Percentiles rank a stretch among this genome's conserved stretches.
Evolutionary conservation across 2,113 vertebrate genomes (phyloP).

Genomic region (Alligator mississippiensis): DNA sequence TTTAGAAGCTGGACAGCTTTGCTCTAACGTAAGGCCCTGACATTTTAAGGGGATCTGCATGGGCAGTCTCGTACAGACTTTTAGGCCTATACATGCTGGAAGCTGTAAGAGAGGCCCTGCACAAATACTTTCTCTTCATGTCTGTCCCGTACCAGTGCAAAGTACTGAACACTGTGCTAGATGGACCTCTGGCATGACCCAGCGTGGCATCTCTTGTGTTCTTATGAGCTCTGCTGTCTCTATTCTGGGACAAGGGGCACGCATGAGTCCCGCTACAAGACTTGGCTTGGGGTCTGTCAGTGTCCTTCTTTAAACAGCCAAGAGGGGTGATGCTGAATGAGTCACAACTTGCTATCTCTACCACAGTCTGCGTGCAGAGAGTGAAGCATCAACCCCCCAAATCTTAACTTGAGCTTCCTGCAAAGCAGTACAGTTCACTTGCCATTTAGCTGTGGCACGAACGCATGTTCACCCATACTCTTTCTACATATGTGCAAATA

Average conservation of each 20-base stretch:
- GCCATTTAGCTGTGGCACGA: background rate
- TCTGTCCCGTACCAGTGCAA: too few species aligned
- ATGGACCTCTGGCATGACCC: background rate
- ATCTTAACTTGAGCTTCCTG: background rate
- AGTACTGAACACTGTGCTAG: too few species aligned
- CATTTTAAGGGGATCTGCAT: too few species aligned
- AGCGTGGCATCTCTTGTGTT: background rate
- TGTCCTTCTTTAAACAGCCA: background rate
- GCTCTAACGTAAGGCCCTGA: too few species aligned
- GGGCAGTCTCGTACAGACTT: too few species aligned
- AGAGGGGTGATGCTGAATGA: background rate
- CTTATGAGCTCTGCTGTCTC: background rate
- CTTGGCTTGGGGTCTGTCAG: background rate
- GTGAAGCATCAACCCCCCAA: background rate
- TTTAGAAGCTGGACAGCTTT: too few species aligned
- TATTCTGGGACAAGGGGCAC: background rate
- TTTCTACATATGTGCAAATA: background rate
- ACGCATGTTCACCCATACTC: background rate
- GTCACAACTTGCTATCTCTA: background rate
- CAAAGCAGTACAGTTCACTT: background rate
- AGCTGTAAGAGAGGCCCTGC: too few species aligned
- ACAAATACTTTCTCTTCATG: too few species aligned
- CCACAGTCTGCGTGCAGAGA: fast-evolving
- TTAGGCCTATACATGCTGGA: too few species aligned
- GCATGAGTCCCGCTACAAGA: background rate